Percentiles rank a stretch among this genome's conserved stretches.
phyloP scores from a whole-genome alignment of 2,113 vertebrate species.

The Apistogramma diplotaenia region DNA sequence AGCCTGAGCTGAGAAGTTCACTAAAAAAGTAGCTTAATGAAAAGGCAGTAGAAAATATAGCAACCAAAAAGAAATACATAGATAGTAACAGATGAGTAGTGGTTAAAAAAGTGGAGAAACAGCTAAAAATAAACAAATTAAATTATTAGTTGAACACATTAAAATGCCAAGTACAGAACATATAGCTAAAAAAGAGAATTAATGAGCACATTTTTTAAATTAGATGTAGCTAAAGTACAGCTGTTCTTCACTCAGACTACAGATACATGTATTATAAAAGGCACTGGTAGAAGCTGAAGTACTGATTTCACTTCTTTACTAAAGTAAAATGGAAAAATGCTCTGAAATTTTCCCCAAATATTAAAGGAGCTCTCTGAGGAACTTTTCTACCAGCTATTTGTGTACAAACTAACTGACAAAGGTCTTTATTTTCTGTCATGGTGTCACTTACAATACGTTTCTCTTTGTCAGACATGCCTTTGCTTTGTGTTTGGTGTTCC shows the following conservation, averaged over 20 bases:
- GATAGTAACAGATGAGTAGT: background rate
- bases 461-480: too few species aligned
- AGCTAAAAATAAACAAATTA: background rate
- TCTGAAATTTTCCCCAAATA: background rate
- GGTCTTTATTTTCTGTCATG: background rate
- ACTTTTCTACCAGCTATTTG: background rate
- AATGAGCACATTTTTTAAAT: background rate
- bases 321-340: background rate
- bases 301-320: background rate
- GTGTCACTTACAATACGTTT: background rate
- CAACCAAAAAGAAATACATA: background rate
- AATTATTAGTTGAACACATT: background rate
- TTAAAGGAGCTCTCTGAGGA: background rate
- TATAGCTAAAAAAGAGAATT: background rate
- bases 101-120: accelerated
- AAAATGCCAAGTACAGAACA: background rate
- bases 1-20: background rate
- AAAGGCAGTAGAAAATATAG: background rate
- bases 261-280: background rate
- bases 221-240: background rate
- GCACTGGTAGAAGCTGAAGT: background rate
- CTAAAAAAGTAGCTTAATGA: background rate
- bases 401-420: background rate
- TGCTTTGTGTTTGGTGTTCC: too few species aligned
- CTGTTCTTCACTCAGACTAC: background rate